A percentile compares a stretch with the other conserved stretches of the same genome.
These are phyloP conservation scores for Vireo altiloquus DNA, from an alignment of 2,113 vertebrate genomes.

Conservation along the genomic window DNA sequence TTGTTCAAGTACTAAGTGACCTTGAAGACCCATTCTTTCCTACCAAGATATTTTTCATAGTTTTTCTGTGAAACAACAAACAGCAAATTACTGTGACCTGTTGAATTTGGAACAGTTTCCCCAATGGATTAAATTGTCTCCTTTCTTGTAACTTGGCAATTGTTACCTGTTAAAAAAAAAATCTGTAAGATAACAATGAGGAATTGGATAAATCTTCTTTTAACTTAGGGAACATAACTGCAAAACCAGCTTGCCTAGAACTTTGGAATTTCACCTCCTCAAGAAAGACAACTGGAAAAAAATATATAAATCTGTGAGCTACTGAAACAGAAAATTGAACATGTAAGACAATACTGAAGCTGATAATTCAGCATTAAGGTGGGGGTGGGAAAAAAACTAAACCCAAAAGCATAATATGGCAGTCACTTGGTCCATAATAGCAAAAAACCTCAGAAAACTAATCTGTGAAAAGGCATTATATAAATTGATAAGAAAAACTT, in stretches of 20 bases:
- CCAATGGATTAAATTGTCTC: neutral
- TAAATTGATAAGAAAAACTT: neutral
- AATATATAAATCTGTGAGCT: neutral
- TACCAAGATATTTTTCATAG: neutral
- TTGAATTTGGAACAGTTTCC: neutral
- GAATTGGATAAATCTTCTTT: neutral
- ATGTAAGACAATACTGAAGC: neutral
- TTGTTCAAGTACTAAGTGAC: neutral
- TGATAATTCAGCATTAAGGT: neutral
- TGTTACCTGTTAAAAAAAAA: neutral
- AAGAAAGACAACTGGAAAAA: neutral
- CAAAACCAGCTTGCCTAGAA: neutral
- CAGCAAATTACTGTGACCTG: neutral
- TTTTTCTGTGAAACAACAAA: neutral
- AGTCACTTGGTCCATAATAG: neutral
- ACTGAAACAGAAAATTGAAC: neutral
- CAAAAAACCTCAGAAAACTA: neutral
- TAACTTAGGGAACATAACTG: neutral
- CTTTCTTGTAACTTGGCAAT: neutral
- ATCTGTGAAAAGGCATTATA: neutral
- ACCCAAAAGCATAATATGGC: neutral
- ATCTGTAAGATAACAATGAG: neutral
- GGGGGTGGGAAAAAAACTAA: neutral
- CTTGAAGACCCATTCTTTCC: neutral
- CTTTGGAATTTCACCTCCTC: neutral